Base-by-base conservation (phyloP, 1,140 invertebrate species). In the Oryzaephilus surinamensis region DNA sequence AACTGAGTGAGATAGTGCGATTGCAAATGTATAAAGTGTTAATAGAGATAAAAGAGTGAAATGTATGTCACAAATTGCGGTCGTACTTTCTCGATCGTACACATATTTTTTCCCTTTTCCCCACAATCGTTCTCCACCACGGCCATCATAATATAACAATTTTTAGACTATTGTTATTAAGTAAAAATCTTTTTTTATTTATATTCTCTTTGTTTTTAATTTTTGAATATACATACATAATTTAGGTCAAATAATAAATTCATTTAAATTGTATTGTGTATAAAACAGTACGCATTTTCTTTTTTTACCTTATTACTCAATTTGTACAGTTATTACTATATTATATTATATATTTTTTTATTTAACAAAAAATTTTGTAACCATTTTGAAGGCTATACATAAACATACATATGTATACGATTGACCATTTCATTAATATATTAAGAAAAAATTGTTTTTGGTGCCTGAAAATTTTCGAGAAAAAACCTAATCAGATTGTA, bases 31-130 rank as follows among this genome's bases (percentile, higher is more conserved):
- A 27, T 38, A 29, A 31, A 32, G 23, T 16, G 32, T 41, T 30
- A 43, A 52, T 32, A 44, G 37, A 52, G 46, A 52, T 51, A 43
- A 47, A 41, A 42, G 17, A 44, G 48, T 45, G 45, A 53, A 53
- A 53, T 51, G 51, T 53, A 28, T 53, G 51, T 53, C 51, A 51
- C 13, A 40, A 47, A 53, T 48, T 41, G 48, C 46, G 51, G 51
- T 49, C 48, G 46, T 33, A 52, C 51, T 52, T 52, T 50, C 51
- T 52, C 47, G 32, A 41, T 36, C 41, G 47, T 34, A 39, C 46
- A 43, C 30, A 18, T 11, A 10, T 38, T 40, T 45, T 32, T 39
- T 24, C 38, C 33, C 36, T 30, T 35, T 32, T 18, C 35, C 24
- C 12, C 8, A 14, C 30, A 28, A 8, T 29, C 27, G 23, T 30